phyloP scores from a whole-genome alignment of 1,140 invertebrate genomes.

The Ephestia elutella region DNA sequence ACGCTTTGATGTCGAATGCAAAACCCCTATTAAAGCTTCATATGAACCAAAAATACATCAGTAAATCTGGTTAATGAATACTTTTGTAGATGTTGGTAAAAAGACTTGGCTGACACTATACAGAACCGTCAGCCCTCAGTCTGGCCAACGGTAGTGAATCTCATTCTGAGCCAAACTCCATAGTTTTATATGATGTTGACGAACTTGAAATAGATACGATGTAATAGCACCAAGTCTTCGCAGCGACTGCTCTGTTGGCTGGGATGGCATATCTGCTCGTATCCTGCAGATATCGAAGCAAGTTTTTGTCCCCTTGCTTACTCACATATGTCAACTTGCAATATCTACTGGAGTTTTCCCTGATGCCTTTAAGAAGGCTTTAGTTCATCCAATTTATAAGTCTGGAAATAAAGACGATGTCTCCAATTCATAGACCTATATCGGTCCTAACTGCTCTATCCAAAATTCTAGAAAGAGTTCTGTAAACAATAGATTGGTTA shows the following conservation, averaged over 20 bases:
- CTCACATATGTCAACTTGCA: constrained; percentile 5
- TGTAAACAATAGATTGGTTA: constrained; percentile 12
- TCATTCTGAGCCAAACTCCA: not conserved
- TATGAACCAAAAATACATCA: not conserved
- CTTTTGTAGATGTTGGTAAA: constrained; percentile 9
- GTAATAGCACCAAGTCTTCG: constrained; percentile 2
- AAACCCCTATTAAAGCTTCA: not conserved
- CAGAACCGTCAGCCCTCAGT: not conserved
- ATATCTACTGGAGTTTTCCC: not conserved
- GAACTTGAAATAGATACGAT: not conserved
- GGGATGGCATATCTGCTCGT: not conserved
- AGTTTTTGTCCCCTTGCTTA: not conserved
- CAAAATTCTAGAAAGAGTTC: constrained; percentile 13
- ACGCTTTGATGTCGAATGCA: not conserved
- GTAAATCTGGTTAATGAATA: constrained; percentile 11
- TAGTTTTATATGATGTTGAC: not conserved
- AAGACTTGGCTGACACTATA: not conserved
- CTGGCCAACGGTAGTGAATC: not conserved
- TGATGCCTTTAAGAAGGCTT: constrained; percentile 5
- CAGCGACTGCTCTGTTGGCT: constrained; percentile 2
- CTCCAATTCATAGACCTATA: constrained; percentile 7
- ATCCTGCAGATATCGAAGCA: not conserved
- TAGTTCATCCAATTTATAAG: constrained; percentile 11
- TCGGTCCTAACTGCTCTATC: too few relatives aligned
- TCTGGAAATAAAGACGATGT: not conserved